Percentiles rank a stretch among this genome's conserved stretches.
These are phyloP conservation scores for Eonycteris spelaea DNA, from an alignment of 2,113 vertebrate genomes.

Conservation along the genomic window DNA sequence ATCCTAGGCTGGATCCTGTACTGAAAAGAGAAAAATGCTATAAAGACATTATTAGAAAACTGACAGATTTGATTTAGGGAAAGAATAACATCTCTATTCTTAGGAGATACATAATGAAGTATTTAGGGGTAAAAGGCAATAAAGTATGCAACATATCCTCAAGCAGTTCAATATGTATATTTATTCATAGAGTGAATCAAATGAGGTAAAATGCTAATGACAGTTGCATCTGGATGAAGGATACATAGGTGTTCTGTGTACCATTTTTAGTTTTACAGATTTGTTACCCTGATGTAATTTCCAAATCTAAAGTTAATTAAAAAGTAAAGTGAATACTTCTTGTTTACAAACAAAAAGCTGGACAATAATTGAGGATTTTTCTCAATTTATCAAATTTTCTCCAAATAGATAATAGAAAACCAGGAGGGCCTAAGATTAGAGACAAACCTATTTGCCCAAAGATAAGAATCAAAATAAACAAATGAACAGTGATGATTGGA, in stretches of 20 bases:
- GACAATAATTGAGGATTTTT: neutral
- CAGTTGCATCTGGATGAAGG: neutral
- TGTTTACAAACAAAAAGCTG: neutral
- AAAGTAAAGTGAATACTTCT: neutral
- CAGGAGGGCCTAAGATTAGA: neutral
- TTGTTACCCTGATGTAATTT: neutral
- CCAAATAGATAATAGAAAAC: neutral
- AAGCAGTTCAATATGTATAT: neutral
- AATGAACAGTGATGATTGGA: neutral
- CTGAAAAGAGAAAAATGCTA: neutral
- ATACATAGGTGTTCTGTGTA: neutral
- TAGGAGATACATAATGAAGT: neutral
- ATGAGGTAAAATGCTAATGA: neutral
- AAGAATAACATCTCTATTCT: neutral
- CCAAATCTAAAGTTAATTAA: neutral
- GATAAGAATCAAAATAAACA: neutral
- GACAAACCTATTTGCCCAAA: neutral
- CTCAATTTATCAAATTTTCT: neutral
- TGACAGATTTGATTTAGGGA: neutral
- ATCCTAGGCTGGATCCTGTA: neutral
- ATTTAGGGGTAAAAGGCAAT: neutral
- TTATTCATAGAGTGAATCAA: neutral
- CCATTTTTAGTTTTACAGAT: neutral
- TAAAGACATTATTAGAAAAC: neutral
- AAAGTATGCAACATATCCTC: neutral